A percentile compares a stretch with the other conserved stretches of the same genome.
phyloP scores from a whole-genome alignment of 2,797 vertebrate genomes.

The Garrulus glandarius region DNA sequence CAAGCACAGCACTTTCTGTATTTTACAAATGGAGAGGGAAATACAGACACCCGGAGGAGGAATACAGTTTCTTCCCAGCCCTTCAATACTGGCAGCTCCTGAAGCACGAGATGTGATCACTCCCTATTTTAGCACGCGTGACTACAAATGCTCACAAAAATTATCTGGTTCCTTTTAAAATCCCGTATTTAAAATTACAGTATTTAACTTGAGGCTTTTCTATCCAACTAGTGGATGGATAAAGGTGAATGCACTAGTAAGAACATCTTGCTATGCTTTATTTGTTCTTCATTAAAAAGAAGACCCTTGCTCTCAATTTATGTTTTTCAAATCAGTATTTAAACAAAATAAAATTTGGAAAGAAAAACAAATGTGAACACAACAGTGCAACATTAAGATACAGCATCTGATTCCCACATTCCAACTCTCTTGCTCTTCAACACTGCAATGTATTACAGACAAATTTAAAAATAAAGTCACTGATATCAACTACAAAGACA shows the following conservation, averaged over 20 bases:
- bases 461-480: slow-evolving; percentile 21
- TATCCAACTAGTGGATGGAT: background rate
- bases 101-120: slow-evolving; percentile 42
- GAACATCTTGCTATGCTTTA: background rate
- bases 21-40: background rate
- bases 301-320: background rate
- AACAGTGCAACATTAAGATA: background rate
- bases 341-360: background rate
- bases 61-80: slow-evolving; percentile 33
- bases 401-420: background rate
- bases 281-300: background rate
- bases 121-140: slow-evolving; percentile 51
- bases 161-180: background rate
- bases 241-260: background rate
- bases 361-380: background rate
- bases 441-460: background rate
- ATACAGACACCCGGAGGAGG: slow-evolving; percentile 16
- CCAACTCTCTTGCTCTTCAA: background rate
- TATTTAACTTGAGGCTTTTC: background rate
- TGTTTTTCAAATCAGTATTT: background rate
- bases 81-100: slow-evolving; percentile 32
- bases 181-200: background rate
- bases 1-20: background rate
- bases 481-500: slow-evolving; percentile 1
- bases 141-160: slow-evolving; percentile 21